These are phyloP conservation scores for Erythrolamprus reginae DNA, from an alignment of 2,113 vertebrate genomes.

Conservation along the genomic window DNA sequence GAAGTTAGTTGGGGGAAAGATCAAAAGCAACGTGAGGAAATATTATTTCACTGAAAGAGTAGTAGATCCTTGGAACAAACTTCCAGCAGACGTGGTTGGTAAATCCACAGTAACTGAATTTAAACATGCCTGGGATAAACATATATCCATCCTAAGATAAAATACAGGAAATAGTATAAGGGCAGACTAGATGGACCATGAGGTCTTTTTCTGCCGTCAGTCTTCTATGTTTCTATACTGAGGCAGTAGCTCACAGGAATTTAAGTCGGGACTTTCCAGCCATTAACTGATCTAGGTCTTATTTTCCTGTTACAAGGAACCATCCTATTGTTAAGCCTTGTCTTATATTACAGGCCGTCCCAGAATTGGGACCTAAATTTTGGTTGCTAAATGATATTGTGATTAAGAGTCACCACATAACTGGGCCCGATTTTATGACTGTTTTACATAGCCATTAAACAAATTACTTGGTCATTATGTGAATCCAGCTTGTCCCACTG, in stretches of 20 bases:
- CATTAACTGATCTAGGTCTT: neutral
- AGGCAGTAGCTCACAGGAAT: neutral
- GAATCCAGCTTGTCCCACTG: neutral
- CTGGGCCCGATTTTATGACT: neutral
- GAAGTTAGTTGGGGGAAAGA: too few relatives aligned
- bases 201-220: too few relatives aligned
- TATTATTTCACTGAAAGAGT: too few relatives aligned
- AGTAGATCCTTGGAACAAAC: too few relatives aligned
- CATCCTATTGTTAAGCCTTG: neutral
- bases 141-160: too few relatives aligned
- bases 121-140: too few relatives aligned
- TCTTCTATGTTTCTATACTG: too few relatives aligned
- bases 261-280: neutral
- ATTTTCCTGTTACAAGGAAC: neutral
- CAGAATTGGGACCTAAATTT: neutral
- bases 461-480: neutral
- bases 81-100: too few relatives aligned
- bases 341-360: neutral
- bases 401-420: neutral
- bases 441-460: neutral
- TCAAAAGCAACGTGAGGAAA: too few relatives aligned
- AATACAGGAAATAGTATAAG: too few relatives aligned
- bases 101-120: too few relatives aligned
- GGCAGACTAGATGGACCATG: too few relatives aligned
- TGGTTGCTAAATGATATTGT: neutral